Base-by-base conservation (phyloP, 2,113 vertebrate genomes). In the Coreoperca whiteheadi region DNA sequence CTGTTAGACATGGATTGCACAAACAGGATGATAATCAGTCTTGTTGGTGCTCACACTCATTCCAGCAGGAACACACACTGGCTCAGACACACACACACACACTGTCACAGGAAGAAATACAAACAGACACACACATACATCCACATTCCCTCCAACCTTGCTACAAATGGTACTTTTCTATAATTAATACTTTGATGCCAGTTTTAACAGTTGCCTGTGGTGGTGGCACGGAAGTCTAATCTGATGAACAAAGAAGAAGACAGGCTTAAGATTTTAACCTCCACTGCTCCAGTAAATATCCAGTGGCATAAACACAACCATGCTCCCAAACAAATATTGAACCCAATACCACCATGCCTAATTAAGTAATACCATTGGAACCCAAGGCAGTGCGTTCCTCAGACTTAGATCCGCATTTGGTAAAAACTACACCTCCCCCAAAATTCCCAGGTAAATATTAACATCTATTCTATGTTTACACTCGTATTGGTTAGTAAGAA, bases 301-400 rank as follows among this genome's bases (percentile, higher is more conserved):
- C 91, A 84, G 61, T 89, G 81, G 94, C 93, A 87, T 93, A 92
- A 95, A 94, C 93, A 94, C 79, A 85, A 70, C 70, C 69, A 57
- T 53, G 50, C 56, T 77, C 53, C 66, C 71, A 88, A 86, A 83
- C 66, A 82, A 80, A 72, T 80, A 87, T 50, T 64, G 78, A 88
- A 86, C 81, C 75, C 50, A 12, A 57, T 30, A 71, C 72, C 68
- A 65, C 65, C 32, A 39, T 71, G 59, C 25, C 46, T 77, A 72
- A 90, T 90, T 84, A 84, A 90, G 84, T 87, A 87, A 78, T 74
- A 76, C 65, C 68, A 69, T 8, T 15, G 37, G 25, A 72, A 85
- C 81, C 70, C 39, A 71, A 56, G 77, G 78, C 79, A 37, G n/a
- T 85, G 81, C 11, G 32, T 61, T 77, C 54, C 72, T 84, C 60